Percentiles rank a stretch among this genome's conserved stretches.
phyloP scores from a whole-genome alignment of 2,888 invertebrate genomes.

The Athripsodes cinereus region DNA sequence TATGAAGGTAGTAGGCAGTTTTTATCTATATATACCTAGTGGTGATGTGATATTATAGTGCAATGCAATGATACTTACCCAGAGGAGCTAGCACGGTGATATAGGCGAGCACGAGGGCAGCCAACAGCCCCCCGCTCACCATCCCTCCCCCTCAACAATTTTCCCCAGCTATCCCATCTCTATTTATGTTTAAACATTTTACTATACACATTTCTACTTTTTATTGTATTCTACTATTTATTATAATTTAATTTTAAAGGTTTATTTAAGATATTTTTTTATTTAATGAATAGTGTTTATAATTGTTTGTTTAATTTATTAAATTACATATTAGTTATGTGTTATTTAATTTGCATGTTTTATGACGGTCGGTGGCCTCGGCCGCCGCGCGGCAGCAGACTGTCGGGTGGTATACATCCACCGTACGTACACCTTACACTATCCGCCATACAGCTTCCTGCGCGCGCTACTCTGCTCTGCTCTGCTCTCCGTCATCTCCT shows the following conservation, averaged over 20 bases:
- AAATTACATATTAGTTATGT: constrained; percentile 26
- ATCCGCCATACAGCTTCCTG: constrained; percentile 1
- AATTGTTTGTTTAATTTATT: constrained; percentile 20
- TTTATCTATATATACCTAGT: no score
- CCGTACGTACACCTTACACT: not conserved
- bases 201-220: constrained; percentile 23
- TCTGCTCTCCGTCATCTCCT: not conserved
- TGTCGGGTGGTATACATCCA: constrained; percentile 10
- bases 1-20: no score
- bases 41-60: not conserved
- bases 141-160: constrained; percentile 45
- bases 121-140: constrained; percentile 46
- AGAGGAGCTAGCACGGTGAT: constrained; percentile 39
- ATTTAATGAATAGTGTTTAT: not conserved
- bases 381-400: constrained; percentile 29
- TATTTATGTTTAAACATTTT: constrained; percentile 22
- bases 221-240: constrained; percentile 21
- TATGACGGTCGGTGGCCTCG: constrained; percentile 27
- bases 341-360: constrained; percentile 27
- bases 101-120: constrained; percentile 44
- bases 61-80: constrained; percentile 9
- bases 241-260: constrained; percentile 21
- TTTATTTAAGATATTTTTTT: constrained; percentile 18
- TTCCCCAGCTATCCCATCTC: constrained; percentile 23
- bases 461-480: not conserved